A percentile compares a stretch with the other conserved stretches of the same genome.
phyloP scores from a whole-genome alignment of 2,113 vertebrate species.

The Sorex araneus region DNA sequence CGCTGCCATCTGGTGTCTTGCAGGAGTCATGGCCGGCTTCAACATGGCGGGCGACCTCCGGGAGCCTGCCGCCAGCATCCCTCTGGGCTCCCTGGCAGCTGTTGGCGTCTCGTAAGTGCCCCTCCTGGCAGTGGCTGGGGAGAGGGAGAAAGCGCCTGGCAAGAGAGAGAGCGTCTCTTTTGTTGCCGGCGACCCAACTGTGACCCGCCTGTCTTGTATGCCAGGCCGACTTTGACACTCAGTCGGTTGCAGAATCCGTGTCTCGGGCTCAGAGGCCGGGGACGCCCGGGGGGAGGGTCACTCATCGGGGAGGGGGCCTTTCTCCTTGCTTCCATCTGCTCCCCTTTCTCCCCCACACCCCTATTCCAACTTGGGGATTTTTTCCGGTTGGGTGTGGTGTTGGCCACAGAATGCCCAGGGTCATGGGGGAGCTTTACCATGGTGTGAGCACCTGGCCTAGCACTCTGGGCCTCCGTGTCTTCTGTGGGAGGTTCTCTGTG shows the following conservation, averaged over 20 bases:
- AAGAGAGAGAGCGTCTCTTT: conserved; percentile 51
- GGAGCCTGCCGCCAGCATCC: conserved; percentile 94
- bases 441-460: not conserved
- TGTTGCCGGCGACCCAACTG: conserved; percentile 71
- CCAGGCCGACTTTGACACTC: conserved; percentile 81
- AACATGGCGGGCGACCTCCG: conserved; percentile 99
- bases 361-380: conserved; percentile 66
- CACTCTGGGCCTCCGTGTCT: conserved; percentile 8
- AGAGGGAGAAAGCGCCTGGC: conserved; percentile 60
- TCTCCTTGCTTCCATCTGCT: not conserved
- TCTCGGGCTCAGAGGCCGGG: conserved; percentile 80
- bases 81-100: conserved; percentile 96
- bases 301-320: conserved; percentile 32
- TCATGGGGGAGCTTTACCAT: not conserved
- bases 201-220: conserved; percentile 81
- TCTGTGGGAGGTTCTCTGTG: not conserved
- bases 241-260: conserved; percentile 86
- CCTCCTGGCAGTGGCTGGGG: not conserved
- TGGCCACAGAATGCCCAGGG: conserved; percentile 14
- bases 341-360: not conserved
- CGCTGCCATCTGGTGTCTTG: conserved; percentile 74
- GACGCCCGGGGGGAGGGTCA: conserved; percentile 58
- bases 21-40: conserved; percentile 99
- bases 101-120: conserved; percentile 96
- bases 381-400: not conserved